Evolutionary conservation across 2,888 invertebrate genomes (phyloP), one percentile per base, ranked within the genome.

Genomic region (Lumbricus terrestris): DNA sequence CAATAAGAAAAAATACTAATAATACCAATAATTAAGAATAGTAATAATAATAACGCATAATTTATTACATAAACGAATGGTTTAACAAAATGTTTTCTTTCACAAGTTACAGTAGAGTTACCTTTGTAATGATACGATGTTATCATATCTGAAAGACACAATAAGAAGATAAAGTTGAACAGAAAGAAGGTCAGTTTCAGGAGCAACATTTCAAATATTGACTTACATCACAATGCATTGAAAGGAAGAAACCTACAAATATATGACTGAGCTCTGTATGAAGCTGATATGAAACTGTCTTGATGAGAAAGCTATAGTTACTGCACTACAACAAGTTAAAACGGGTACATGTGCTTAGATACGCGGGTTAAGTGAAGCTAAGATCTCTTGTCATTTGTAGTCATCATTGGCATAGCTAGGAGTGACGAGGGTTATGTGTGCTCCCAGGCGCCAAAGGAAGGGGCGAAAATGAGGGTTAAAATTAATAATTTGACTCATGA

Each of bases 81-180:
- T 47, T 47, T 47, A 47, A 23, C 20, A 47, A 47, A 47, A 47
- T 47, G 47, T 47, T 20, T 47, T 20, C 47, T 47, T 47, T 47
- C 1, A 23, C 47, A 47, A 47, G 47, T 4, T 23, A n/a, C 11
- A 69, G n/a, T 69, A 69, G 54, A 54, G 69, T 69, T 85, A 85
- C 85, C 85, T 85, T 85, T 85, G 37, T 35, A 85, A 37, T 85
- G 85, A 35, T 85, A 85, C 11, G 85, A 85, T 35, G 85, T 85
- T 18, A 85, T 85, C 85, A 85, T 85, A 37, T 85, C 85, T 85
- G 34, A 85, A 85, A 85, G 85, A 85, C 34, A 85, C 5, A 47
- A 13, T 2, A 47, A 47, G 4, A 69, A 69, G n/a, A 69, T 69
- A 3, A 29, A 11, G 69, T 69, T 69, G 69, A 11, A 69, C 69